Evolutionary conservation across 2,113 vertebrate genomes (phyloP).

Genomic region (Anseranas semipalmata): DNA sequence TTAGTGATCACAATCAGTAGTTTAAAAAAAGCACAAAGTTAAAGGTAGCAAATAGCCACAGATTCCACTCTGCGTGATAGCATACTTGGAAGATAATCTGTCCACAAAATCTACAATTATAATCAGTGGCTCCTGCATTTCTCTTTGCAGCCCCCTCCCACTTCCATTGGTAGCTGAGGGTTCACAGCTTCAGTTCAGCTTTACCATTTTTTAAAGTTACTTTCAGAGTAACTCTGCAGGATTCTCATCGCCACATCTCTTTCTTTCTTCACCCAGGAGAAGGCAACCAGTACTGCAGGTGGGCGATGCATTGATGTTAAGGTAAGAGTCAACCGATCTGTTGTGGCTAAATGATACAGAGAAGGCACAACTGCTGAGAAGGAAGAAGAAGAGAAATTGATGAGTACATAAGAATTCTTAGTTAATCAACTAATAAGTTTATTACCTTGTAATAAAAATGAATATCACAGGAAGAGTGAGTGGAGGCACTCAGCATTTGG

Average conservation of each 20-base stretch:
- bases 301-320: too few relatives aligned
- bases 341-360: background rate
- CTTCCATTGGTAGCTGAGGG: background rate
- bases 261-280: background rate
- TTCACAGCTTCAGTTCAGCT: background rate
- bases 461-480: background rate
- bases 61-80: background rate
- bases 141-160: fast-evolving
- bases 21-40: background rate
- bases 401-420: background rate
- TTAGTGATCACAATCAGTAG: background rate
- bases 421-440: background rate
- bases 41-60: background rate
- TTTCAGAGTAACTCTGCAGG: background rate
- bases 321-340: background rate
- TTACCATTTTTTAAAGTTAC: background rate
- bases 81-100: background rate
- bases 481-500: background rate
- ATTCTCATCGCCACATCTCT: background rate
- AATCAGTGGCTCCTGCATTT: background rate
- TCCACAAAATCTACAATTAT: background rate
- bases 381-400: background rate
- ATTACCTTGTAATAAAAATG: background rate
- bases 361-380: background rate
- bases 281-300: background rate